Conservation (phyloP, 1,140 invertebrate species). For the Penaeus japonicus region DNA sequence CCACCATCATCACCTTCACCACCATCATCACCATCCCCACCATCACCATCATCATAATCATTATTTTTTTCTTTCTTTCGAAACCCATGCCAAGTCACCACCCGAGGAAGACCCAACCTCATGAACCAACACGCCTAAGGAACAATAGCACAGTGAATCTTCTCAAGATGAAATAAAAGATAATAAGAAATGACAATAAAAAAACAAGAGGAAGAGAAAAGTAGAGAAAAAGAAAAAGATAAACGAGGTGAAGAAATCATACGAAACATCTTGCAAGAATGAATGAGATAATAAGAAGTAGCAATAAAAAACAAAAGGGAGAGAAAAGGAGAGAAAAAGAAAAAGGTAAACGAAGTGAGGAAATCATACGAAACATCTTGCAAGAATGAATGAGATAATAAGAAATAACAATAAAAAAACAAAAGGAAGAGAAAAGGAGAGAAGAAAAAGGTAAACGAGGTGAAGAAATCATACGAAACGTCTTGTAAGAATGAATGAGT, state of each 20-base stretch:
- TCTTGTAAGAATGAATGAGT: no score
- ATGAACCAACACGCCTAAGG: no score
- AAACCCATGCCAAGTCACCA: neutral
- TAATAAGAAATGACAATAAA: neutral
- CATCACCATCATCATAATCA: no score
- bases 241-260: neutral
- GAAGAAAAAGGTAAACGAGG: neutral
- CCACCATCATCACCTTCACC: no score
- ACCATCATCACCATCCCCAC: no score
- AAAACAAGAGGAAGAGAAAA: neutral
- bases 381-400: neutral
- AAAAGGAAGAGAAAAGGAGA: neutral
- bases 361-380: no score
- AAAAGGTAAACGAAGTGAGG: neutral
- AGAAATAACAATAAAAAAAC: neutral
- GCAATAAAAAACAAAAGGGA: neutral
- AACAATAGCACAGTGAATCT: no score
- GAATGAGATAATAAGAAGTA: neutral
- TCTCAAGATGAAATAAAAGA: neutral
- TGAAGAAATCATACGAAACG: no score
- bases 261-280: no score
- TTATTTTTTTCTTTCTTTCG: neutral
- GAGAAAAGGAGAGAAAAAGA: neutral
- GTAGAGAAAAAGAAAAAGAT: neutral
- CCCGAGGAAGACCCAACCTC: no score